Conservation (phyloP, 2,888 invertebrate genomes). For the Lepidocyrtinus sp. region DNA sequence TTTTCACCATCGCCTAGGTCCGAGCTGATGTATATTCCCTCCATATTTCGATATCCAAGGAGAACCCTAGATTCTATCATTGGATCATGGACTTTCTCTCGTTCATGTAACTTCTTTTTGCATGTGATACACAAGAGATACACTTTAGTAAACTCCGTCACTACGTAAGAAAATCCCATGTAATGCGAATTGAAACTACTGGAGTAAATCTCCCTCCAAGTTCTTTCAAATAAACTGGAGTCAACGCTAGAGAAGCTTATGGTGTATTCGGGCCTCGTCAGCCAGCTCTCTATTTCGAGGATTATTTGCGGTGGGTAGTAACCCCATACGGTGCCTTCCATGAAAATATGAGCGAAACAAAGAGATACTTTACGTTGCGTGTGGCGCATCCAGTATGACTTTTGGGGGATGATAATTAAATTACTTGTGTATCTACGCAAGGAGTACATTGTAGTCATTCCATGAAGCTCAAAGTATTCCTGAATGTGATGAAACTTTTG, state of each 20-base stretch:
- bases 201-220: background rate
- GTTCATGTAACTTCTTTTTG: background rate
- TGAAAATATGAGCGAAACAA: conserved; percentile 1
- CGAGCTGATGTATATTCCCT: no score
- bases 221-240: background rate
- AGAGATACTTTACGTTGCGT: background rate
- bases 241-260: background rate
- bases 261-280: background rate
- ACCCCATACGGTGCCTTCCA: conserved; percentile 9
- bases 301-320: background rate
- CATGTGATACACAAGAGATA: background rate
- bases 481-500: background rate
- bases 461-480: background rate
- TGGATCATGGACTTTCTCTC: background rate
- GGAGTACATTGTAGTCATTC: background rate
- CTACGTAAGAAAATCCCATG: background rate
- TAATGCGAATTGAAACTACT: background rate
- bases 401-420: background rate
- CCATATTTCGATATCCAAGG: no score
- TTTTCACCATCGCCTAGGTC: background rate
- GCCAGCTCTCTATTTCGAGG: background rate
- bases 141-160: background rate
- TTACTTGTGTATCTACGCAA: background rate
- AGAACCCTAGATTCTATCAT: background rate
- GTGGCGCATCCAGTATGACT: background rate